Evolutionary conservation across 1,140 invertebrate genomes (phyloP), one percentile per base, ranked within the genome.

Genomic region (Doryteuthis pealeii): DNA sequence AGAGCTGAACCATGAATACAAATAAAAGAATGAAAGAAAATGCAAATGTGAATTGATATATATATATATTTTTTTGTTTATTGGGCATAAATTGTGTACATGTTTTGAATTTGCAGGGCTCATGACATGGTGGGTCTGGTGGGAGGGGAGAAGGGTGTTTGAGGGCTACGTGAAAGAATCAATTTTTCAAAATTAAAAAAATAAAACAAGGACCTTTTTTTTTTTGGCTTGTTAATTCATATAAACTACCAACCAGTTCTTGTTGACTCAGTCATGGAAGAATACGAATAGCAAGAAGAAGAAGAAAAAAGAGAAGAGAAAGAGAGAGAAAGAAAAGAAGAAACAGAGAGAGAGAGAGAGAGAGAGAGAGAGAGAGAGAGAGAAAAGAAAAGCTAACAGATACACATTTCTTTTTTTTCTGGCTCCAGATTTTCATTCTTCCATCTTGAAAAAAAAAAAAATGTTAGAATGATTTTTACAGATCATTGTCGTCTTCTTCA

Each of bases 361-460:
- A 72, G 71, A 72, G 71, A 45, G 71, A 72, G 4, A 45, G 70
- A 72, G 70, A 45, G 70, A 45, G 70, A 72, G 70, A 72, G 32
- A 72, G 40, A 70, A 32, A 33, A 32, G 33, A 43, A 45, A 43
- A 43, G 49, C n/a, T n/a, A n/a, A n/a, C n/a, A n/a, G n/a, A n/a
- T n/a, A n/a, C n/a, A n/a, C n/a, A n/a, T n/a, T n/a, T n/a, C n/a
- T n/a, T n/a, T n/a, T n/a, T n/a, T n/a, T n/a, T n/a, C n/a, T n/a
- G n/a, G n/a, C n/a, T n/a, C n/a, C n/a, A n/a, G n/a, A n/a, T n/a
- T n/a, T n/a, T n/a, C n/a, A n/a, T n/a, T n/a, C n/a, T n/a, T n/a
- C n/a, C n/a, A n/a, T n/a, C n/a, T n/a, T n/a, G n/a, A n/a, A n/a
- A n/a, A n/a, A n/a, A n/a, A n/a, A n/a, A n/a, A n/a, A n/a, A n/a